phyloP scores from a whole-genome alignment of 2,113 vertebrate species.

The Empidonax traillii region DNA sequence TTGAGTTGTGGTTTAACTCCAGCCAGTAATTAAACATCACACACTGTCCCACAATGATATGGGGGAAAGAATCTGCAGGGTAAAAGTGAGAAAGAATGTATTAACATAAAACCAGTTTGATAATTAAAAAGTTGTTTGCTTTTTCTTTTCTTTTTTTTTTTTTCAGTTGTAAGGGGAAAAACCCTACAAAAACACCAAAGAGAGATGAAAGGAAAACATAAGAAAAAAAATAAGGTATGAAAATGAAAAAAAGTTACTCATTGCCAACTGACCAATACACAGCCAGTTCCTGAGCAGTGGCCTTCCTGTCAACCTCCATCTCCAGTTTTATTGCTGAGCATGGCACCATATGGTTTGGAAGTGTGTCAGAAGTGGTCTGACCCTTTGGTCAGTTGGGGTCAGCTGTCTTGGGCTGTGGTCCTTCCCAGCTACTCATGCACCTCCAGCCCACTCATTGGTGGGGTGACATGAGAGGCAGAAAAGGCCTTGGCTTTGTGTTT shows the following conservation, averaged over 20 bases:
- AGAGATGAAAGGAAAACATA: background rate
- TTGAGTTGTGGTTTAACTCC: background rate
- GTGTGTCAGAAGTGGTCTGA: too few species aligned
- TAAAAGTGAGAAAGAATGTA: background rate
- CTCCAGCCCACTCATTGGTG: background rate
- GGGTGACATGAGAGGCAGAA: background rate
- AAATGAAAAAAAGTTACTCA: background rate
- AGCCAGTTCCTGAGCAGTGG: background rate
- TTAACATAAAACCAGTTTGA: background rate
- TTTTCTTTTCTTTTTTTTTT: background rate
- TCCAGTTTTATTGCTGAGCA: background rate
- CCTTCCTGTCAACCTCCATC: background rate
- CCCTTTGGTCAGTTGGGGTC: background rate
- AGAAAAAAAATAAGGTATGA: background rate
- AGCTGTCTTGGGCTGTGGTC: background rate
- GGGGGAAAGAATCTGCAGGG: background rate
- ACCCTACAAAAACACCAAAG: rapidly evolving
- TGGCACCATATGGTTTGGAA: rapidly evolving
- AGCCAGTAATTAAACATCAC: background rate
- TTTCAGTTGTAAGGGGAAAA: background rate
- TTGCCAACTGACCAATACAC: rapidly evolving
- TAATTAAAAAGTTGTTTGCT: background rate
- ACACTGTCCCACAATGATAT: background rate
- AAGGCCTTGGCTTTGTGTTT: background rate
- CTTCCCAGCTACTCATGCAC: background rate